Conservation (phyloP, 1,140 invertebrate genomes). For the Pogonomyrmex californicus region DNA sequence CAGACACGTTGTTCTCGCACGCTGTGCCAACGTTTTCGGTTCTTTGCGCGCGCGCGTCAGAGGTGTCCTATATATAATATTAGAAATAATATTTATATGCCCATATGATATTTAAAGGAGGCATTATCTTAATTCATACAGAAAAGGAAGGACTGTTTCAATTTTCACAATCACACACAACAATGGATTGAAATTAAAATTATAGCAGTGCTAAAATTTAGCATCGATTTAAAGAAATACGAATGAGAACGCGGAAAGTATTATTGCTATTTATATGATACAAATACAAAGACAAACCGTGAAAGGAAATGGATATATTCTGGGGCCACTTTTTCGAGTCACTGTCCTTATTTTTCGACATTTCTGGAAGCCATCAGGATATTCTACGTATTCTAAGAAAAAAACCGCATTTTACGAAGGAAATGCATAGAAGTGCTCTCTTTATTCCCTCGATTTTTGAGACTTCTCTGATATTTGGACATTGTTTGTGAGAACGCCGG, state of each 20-base stretch:
- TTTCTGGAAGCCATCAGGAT: background rate
- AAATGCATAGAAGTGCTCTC: conserved; percentile 30
- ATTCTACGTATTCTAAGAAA: background rate
- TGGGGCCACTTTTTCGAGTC: background rate
- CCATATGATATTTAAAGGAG: background rate
- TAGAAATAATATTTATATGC: background rate
- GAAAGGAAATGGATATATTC: background rate
- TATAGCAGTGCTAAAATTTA: background rate
- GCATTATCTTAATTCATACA: background rate
- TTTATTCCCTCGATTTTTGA: conserved; percentile 29
- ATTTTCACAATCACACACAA: background rate
- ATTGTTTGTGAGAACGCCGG: conserved; percentile 39
- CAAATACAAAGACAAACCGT: background rate
- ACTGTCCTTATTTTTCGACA: conserved; percentile 17
- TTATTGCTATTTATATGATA: background rate
- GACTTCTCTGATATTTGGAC: conserved; percentile 29
- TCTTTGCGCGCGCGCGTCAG: background rate
- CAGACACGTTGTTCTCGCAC: background rate
- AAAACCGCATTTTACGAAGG: background rate
- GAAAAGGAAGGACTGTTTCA: background rate
- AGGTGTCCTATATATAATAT: background rate
- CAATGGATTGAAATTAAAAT: background rate
- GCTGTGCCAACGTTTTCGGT: background rate
- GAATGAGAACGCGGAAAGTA: conserved; percentile 1
- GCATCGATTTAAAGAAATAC: background rate